These are phyloP conservation scores for Sebastes minor DNA, from an alignment of 2,797 vertebrate species.

Conservation along the genomic window DNA sequence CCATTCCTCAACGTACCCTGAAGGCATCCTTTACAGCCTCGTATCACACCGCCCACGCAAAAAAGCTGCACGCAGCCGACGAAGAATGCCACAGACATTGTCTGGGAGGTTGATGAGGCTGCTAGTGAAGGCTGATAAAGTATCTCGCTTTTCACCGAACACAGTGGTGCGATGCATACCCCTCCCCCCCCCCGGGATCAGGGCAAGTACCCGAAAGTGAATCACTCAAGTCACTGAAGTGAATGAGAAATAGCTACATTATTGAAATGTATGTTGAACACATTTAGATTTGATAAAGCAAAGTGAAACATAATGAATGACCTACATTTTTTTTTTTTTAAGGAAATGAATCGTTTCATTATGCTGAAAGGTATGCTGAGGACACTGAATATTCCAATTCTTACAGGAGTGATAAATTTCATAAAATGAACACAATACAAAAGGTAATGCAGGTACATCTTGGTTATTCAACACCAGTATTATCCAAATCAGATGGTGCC, in stretches of 20 bases:
- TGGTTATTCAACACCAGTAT: neutral
- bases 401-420: neutral
- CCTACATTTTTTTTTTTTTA: neutral
- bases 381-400: neutral
- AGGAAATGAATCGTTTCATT: neutral
- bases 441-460: conserved; percentile 4
- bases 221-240: neutral
- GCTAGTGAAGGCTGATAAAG: neutral
- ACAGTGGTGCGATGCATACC: neutral
- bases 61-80: neutral
- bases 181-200: neutral
- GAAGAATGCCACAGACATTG: neutral
- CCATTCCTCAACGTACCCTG: neutral
- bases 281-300: neutral
- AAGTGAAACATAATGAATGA: neutral
- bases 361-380: neutral
- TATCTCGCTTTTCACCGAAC: neutral
- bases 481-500: conserved; percentile 14
- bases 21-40: neutral
- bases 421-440: neutral
- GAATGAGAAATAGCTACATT: neutral
- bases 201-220: neutral
- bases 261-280: neutral
- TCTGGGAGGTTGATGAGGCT: conserved; percentile 10
- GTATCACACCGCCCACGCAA: neutral